These are phyloP conservation scores for Lasiommata megera DNA, from an alignment of 2,888 invertebrate genomes.

Conservation along the genomic window DNA sequence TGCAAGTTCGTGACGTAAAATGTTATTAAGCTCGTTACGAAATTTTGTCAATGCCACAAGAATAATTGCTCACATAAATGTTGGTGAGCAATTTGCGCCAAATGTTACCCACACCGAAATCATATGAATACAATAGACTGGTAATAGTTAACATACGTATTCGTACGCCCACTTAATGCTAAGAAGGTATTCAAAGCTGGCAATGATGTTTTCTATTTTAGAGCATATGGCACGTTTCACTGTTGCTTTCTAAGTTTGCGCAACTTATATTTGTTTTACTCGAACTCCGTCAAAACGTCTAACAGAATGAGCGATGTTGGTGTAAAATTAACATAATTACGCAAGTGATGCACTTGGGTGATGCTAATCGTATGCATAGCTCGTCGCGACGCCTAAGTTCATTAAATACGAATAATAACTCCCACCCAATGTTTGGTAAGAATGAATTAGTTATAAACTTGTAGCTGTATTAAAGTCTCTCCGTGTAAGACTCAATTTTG, in stretches of 20 bases:
- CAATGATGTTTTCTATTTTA: constrained; percentile 17
- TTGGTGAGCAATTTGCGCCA: constrained; percentile 50
- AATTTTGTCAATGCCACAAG: constrained; percentile 60
- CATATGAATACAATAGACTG: constrained; percentile 41
- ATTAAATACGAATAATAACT: constrained; percentile 45
- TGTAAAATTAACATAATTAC: constrained; percentile 61
- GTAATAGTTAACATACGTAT: constrained; percentile 51
- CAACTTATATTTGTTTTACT: constrained; percentile 28
- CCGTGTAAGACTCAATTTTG: constrained; percentile 16
- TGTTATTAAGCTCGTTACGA: constrained; percentile 50
- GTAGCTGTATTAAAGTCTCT: constrained; percentile 25
- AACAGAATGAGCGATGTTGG: constrained; percentile 54
- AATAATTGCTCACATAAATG: constrained; percentile 42
- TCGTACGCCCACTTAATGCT: constrained; percentile 42
- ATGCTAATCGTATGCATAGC: constrained; percentile 60
- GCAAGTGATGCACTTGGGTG: constrained; percentile 56
- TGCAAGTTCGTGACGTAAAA: constrained; percentile 53
- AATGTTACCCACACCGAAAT: constrained; percentile 47
- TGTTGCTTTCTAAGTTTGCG: constrained; percentile 27
- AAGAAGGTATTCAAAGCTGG: constrained; percentile 8
- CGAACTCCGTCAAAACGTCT: constrained; percentile 43
- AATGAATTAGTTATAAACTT: constrained; percentile 31
- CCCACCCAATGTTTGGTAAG: constrained; percentile 31
- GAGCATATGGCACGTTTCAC: constrained; percentile 24
- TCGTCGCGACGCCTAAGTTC: constrained; percentile 46